A percentile compares a stretch with the other conserved stretches of the same genome.
These are phyloP conservation scores for Lasius fuliginosus DNA, from an alignment of 2,888 invertebrate genomes.

Conservation along the genomic window DNA sequence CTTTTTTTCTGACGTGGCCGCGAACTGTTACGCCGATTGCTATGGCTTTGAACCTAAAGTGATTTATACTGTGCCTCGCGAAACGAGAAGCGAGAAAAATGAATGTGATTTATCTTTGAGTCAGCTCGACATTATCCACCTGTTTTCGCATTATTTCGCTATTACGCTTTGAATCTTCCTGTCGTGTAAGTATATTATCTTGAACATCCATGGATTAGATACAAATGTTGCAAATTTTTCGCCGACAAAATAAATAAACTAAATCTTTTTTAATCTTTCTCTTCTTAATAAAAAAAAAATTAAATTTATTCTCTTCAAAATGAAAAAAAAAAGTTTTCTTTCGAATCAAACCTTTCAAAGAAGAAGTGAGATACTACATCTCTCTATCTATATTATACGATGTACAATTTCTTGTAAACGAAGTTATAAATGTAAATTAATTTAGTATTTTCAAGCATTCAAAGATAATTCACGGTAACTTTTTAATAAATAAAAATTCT, in stretches of 20 bases:
- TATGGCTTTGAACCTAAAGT: conserved; percentile 33
- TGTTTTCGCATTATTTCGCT: conserved; percentile 35
- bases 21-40: conserved; percentile 14
- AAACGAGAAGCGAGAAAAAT: conserved; percentile 13
- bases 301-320: neutral
- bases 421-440: neutral
- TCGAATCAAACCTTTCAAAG: neutral
- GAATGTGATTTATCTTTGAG: conserved; percentile 32
- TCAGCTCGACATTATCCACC: conserved; percentile 42
- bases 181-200: neutral
- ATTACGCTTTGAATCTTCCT: neutral
- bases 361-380: neutral
- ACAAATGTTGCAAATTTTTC: neutral
- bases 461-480: neutral
- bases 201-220: neutral
- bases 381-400: neutral
- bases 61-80: conserved; percentile 33
- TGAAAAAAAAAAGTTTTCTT: neutral
- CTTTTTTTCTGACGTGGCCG: neutral
- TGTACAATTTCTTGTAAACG: neutral
- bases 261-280: neutral
- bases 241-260: conserved; percentile 3
- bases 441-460: neutral
- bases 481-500: neutral
- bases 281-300: neutral